phyloP scores from a whole-genome alignment of 2,797 vertebrate genomes.

The Masticophis lateralis region DNA sequence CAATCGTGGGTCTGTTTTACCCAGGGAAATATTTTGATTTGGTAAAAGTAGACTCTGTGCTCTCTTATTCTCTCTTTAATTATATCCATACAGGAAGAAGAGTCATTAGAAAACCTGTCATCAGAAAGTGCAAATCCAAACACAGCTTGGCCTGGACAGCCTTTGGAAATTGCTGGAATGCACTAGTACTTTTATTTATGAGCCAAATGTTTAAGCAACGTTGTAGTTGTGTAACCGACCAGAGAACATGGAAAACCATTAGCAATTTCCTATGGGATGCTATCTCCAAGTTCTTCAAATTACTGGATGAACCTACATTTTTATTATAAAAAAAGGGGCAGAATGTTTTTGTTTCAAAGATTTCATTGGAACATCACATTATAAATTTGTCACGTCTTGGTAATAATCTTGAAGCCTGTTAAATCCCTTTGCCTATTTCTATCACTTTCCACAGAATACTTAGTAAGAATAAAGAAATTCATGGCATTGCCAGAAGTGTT shows the following conservation, averaged over 20 bases:
- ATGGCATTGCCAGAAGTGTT: neutral
- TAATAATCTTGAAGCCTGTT: constrained; percentile 9
- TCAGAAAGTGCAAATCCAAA: constrained; percentile 18
- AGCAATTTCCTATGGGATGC: neutral
- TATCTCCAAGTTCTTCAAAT: constrained; percentile 1
- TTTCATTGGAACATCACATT: constrained; percentile 23
- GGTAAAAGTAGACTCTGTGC: neutral
- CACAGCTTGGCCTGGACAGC: constrained; percentile 3
- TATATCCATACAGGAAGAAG: neutral
- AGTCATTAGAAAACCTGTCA: constrained; percentile 20
- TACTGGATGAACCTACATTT: constrained; percentile 6
- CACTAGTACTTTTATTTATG: constrained; percentile 8
- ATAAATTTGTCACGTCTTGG: constrained; percentile 13
- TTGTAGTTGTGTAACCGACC: neutral
- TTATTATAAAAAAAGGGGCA: constrained; percentile 6
- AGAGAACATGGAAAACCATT: neutral
- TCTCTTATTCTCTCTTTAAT: constrained; percentile 24
- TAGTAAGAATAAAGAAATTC: constrained; percentile 13
- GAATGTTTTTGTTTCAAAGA: constrained; percentile 9
- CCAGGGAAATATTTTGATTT: constrained; percentile 18
- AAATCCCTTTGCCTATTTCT: constrained; percentile 4
- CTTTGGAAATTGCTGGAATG: constrained; percentile 17
- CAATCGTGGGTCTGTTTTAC: neutral
- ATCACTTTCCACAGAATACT: neutral
- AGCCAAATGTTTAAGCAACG: neutral